Conservation (phyloP, 2,113 vertebrate species). For the Oceanites oceanicus region DNA sequence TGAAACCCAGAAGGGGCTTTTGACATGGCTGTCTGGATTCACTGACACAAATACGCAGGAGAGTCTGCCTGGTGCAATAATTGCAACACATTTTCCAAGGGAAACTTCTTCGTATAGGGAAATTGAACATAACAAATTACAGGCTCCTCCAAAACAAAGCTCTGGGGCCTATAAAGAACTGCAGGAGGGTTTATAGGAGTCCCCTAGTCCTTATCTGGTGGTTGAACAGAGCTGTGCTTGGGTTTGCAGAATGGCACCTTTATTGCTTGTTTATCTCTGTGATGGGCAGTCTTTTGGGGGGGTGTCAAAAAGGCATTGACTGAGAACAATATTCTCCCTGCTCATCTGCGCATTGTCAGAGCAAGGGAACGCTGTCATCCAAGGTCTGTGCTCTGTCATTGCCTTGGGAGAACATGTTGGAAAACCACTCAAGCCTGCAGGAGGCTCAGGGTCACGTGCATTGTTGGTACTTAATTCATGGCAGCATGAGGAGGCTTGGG, state of each 20-base stretch:
- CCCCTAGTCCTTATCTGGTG: background rate
- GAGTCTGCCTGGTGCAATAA: background rate
- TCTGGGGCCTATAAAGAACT: background rate
- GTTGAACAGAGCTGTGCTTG: background rate
- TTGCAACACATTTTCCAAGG: background rate
- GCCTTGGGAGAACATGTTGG: background rate
- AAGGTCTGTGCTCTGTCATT: background rate
- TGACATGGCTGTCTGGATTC: rapidly evolving
- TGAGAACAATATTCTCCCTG: background rate
- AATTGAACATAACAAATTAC: background rate
- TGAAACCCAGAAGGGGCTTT: background rate
- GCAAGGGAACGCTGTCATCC: background rate
- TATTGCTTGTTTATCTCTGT: background rate
- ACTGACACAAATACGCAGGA: background rate
- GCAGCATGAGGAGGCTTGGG: background rate
- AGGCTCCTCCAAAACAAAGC: background rate
- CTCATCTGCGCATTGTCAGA: background rate
- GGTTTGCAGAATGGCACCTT: background rate
- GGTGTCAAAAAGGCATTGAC: background rate
- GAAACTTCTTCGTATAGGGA: background rate
- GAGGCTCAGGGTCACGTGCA: background rate
- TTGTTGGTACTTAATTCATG: background rate
- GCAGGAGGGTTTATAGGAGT: background rate
- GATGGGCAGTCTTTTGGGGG: background rate
- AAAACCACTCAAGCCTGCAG: background rate